Percentiles rank a stretch among this genome's conserved stretches.
Conservation (phyloP, 1,140 invertebrate species). For the Temnothorax curvispinosus region DNA sequence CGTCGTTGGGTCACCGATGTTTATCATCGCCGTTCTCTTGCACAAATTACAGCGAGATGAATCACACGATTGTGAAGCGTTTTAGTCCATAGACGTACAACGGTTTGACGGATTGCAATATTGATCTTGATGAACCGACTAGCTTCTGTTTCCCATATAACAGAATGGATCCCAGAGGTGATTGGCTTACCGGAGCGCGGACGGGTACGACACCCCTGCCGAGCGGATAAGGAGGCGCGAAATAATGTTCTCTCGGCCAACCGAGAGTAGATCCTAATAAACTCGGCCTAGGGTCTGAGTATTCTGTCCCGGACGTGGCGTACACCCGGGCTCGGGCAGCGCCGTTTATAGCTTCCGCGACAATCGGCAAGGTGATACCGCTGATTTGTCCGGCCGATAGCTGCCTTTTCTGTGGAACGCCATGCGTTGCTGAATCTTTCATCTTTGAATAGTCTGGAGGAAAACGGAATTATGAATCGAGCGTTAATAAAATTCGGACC, state of each 20-base stretch:
- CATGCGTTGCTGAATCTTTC: background rate
- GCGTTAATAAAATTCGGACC: background rate
- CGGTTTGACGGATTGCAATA: background rate
- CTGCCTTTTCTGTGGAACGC: conserved; percentile 34
- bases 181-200: conserved; percentile 22
- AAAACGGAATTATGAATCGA: background rate
- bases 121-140: background rate
- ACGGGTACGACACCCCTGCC: background rate
- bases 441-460: background rate
- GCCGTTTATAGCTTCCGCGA: background rate
- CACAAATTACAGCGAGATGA: background rate
- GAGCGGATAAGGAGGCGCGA: background rate
- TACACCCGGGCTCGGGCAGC: background rate
- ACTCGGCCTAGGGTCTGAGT: background rate
- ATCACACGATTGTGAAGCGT: background rate
- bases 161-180: background rate
- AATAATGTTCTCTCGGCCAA: background rate
- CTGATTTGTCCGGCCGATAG: background rate
- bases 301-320: background rate
- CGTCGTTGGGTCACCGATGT: background rate
- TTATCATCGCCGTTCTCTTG: background rate
- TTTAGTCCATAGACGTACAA: background rate
- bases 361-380: conserved; percentile 29
- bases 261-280: too few species aligned
- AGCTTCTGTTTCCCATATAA: background rate